These are phyloP conservation scores for Acromyrmex charruanus DNA, from an alignment of 1,140 invertebrate genomes.

Conservation along the genomic window DNA sequence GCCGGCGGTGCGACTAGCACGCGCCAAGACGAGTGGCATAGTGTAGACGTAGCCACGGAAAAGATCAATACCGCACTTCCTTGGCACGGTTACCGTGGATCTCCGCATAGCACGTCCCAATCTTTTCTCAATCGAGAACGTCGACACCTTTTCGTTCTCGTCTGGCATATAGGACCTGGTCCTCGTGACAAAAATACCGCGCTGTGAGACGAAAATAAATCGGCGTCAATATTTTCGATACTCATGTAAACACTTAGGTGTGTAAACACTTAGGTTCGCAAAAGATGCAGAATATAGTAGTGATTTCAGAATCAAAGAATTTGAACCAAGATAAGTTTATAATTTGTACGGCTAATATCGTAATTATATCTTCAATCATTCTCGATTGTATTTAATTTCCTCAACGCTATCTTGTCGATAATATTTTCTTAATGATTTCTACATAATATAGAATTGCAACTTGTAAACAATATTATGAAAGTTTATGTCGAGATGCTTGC, in stretches of 20 bases:
- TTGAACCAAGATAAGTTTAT: neutral
- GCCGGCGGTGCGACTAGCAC: neutral
- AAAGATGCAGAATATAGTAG: neutral
- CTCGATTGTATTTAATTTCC: neutral
- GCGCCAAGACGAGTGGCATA: conserved; percentile 26
- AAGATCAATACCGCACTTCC: conserved; percentile 50
- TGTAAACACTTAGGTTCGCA: no score
- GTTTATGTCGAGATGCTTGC: no score
- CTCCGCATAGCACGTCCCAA: conserved; percentile 4
- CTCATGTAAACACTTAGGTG: neutral
- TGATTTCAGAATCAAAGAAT: neutral
- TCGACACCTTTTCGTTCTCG: neutral
- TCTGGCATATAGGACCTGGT: neutral
- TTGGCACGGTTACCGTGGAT: conserved; percentile 42
- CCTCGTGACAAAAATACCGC: conserved; percentile 33
- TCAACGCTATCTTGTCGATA: neutral
- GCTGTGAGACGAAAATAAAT: conserved; percentile 35
- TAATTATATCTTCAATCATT: neutral
- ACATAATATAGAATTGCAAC: neutral
- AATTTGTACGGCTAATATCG: neutral
- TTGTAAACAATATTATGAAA: neutral
- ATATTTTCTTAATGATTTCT: neutral
- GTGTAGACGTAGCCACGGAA: neutral
- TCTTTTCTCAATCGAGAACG: neutral
- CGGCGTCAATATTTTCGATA: conserved; percentile 45